phyloP scores from a whole-genome alignment of 2,888 invertebrate genomes.

The Dorcus parallelipipedus region DNA sequence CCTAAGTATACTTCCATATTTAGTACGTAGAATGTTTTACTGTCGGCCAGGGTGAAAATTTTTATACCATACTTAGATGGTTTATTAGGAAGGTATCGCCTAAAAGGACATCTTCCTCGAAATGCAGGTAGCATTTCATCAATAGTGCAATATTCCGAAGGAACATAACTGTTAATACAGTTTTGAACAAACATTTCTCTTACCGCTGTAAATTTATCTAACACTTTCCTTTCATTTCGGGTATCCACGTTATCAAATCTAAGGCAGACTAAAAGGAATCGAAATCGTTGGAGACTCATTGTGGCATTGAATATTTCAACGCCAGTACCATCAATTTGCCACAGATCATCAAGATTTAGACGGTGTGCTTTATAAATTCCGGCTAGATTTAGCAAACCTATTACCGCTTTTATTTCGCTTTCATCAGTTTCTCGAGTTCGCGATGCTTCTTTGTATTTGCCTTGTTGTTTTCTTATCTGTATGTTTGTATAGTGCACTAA shows the following conservation, averaged over 20 bases:
- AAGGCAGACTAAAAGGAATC: slow-evolving; percentile 10
- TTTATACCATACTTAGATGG: slow-evolving; percentile 6
- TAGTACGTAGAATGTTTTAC: slow-evolving; percentile 13
- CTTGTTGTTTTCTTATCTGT: too few relatives aligned
- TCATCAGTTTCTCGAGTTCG: too few relatives aligned
- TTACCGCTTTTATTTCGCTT: too few relatives aligned
- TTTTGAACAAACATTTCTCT: not conserved
- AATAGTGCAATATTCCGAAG: not conserved
- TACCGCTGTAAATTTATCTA: not conserved
- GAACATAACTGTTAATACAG: not conserved
- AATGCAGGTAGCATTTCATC: not conserved
- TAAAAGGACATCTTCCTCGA: not conserved
- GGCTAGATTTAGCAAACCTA: too few relatives aligned
- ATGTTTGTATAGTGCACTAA: too few relatives aligned
- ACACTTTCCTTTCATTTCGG: not conserved
- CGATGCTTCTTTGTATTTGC: too few relatives aligned
- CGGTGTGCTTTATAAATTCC: too few relatives aligned
- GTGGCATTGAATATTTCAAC: too few relatives aligned
- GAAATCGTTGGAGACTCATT: too few relatives aligned
- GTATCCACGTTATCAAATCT: slow-evolving; percentile 17
- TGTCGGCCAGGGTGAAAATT: slow-evolving; percentile 14
- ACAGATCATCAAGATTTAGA: too few relatives aligned
- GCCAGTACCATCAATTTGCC: too few relatives aligned
- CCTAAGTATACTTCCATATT: slow-evolving; percentile 7
- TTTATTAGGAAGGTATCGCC: slow-evolving; percentile 8